Evolutionary conservation across 2,113 vertebrate genomes (phyloP).

Genomic region (Brachyhypopomus occidentalis): DNA sequence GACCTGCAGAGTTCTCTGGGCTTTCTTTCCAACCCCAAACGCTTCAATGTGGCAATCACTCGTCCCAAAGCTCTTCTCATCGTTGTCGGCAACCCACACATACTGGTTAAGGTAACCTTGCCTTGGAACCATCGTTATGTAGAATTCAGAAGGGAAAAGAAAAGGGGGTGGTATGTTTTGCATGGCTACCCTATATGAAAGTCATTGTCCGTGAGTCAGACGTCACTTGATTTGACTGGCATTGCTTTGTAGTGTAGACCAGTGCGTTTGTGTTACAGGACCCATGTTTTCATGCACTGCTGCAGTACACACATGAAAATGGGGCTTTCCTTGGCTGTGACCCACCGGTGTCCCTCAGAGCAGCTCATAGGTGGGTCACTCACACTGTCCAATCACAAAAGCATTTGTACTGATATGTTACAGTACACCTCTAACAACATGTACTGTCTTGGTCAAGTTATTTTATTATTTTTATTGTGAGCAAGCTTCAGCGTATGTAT

Average conservation of each 20-base stretch:
- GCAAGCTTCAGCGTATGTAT: not conserved
- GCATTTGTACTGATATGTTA: not conserved
- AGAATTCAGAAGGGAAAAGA: too few relatives aligned
- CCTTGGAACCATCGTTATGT: not conserved
- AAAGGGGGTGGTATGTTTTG: not conserved
- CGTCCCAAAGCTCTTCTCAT: constrained; percentile 90
- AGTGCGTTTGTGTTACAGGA: constrained; percentile 72
- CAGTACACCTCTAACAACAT: not conserved
- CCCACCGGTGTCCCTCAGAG: constrained; percentile 74
- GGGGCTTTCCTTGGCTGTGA: constrained; percentile 86
- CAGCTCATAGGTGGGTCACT: constrained; percentile 42
- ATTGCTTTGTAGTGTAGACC: not conserved
- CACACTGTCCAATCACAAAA: not conserved
- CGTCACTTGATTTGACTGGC: not conserved
- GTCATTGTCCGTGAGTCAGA: too few relatives aligned
- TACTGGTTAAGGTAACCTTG: constrained; percentile 81
- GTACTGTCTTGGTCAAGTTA: not conserved
- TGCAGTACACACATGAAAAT: constrained; percentile 84
- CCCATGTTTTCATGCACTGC: constrained; percentile 82
- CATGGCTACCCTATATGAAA: too few relatives aligned
- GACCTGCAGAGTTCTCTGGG: constrained; percentile 78
- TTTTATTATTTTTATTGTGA: not conserved
- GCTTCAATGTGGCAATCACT: constrained; percentile 94
- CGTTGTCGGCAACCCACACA: constrained; percentile 88
- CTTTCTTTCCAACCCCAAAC: constrained; percentile 89